Base-by-base conservation (phyloP, 2,888 invertebrate genomes). In the Meiosimyza platycephala region DNA sequence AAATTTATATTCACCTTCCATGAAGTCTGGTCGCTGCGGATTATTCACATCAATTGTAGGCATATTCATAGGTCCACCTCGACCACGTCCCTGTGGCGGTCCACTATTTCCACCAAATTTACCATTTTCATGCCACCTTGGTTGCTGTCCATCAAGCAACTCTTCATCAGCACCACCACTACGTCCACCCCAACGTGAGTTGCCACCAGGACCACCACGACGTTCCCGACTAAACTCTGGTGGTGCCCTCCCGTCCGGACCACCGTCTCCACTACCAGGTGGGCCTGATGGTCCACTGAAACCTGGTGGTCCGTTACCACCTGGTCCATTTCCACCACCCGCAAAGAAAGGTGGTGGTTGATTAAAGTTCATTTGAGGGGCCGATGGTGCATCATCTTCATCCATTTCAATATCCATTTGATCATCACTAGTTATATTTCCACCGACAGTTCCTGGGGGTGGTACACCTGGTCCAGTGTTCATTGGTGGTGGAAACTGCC, bases 401-500 rank as follows among this genome's bases (percentile, higher is more conserved):
- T 92, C 92, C 85, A 92, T 91, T 84, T 94, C 94, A 57, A 94
- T 89, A 77, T 94, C 94, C 94, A 94, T 94, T 70, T 93, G 93
- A 81, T 94, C 94, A 70, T 93, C 93, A 65, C 89, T 87, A 72
- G 76, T 80, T 50, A 83, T 82, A 77, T 86, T 84, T 2, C 85
- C 82, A 60, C 59, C 74, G n/a, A 76, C 74, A 5, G 76, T 73
- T 67, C 78, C 72, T 15, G 75, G 55, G 40, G 86, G 83, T 4
- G 80, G 79, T 47, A 79, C 52, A 28, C 48, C 47, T 4, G 47
- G 74, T 6, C 77, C 77, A 2, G 71, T 47, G 74, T 74, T 70
- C 28, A 76, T 33, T 55, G 78, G 81, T 64, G 84, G 87, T 11
- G 86, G 86, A 71, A 81, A 85, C 62, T 82, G 82, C 7, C 87